phyloP scores from a whole-genome alignment of 1,140 invertebrate genomes.

The Zophobas atratus region DNA sequence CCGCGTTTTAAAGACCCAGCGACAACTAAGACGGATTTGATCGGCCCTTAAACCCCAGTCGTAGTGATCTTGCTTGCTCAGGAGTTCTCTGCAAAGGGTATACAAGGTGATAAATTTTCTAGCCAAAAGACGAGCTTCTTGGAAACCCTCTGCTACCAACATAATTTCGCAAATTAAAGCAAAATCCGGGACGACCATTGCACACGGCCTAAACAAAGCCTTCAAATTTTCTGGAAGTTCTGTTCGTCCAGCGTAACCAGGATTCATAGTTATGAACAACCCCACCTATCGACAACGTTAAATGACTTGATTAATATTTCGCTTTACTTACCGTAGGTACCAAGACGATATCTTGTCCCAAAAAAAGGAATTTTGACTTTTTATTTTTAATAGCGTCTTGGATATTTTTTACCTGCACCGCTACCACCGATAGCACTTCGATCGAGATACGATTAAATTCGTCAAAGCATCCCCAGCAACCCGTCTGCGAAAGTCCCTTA shows the following conservation, averaged over 20 bases:
- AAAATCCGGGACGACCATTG: slow-evolving; percentile 96
- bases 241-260: slow-evolving; percentile 87
- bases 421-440: slow-evolving; percentile 94
- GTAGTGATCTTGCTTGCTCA: slow-evolving; percentile 96
- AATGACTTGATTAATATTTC: slow-evolving; percentile 9
- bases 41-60: slow-evolving; percentile 95
- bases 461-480: slow-evolving; percentile 97
- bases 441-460: slow-evolving; percentile 96
- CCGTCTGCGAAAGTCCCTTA: slow-evolving; percentile 91
- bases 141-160: slow-evolving; percentile 93
- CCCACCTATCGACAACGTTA: slow-evolving; percentile 73
- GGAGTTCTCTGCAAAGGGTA: slow-evolving; percentile 87
- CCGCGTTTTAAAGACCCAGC: slow-evolving; percentile 84
- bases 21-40: slow-evolving; percentile 94
- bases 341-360: slow-evolving; percentile 85
- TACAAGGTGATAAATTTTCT: slow-evolving; percentile 94
- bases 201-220: slow-evolving; percentile 87
- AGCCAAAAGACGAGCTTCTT: slow-evolving; percentile 88
- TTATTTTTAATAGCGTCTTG: slow-evolving; percentile 89
- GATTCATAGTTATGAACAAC: slow-evolving; percentile 97
- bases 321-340: slow-evolving; percentile 72
- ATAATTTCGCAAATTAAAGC: slow-evolving; percentile 95
- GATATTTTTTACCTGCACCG: slow-evolving; percentile 87
- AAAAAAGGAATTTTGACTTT: slow-evolving; percentile 85
- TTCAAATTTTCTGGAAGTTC: slow-evolving; percentile 81